phyloP scores from a whole-genome alignment of 2,888 invertebrate species.

The Exephanes ischioxanthus region DNA sequence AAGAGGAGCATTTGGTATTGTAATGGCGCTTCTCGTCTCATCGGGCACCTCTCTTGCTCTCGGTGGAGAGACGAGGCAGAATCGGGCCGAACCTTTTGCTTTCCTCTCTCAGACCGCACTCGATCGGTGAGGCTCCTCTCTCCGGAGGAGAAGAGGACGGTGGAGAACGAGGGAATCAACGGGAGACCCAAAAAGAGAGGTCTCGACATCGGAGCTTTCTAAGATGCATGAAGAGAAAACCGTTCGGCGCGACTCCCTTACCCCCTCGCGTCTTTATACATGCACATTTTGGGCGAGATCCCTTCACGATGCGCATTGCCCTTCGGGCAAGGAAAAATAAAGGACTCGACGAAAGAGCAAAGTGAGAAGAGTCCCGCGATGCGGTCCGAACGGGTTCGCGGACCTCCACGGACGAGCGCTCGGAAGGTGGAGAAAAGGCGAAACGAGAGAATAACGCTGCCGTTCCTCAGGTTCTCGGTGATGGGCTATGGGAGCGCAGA shows the following conservation, averaged over 20 bases:
- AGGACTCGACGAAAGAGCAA: neutral
- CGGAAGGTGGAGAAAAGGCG: conserved; percentile 55
- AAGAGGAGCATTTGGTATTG: conserved; percentile 78
- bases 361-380: conserved; percentile 32
- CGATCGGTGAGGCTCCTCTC: conserved; percentile 25
- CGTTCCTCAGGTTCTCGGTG: conserved; percentile 32
- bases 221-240: conserved; percentile 48
- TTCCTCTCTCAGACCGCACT: conserved; percentile 13
- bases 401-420: conserved; percentile 3
- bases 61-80: conserved; percentile 33
- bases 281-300: conserved; percentile 63
- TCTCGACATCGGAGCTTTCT: conserved; percentile 44
- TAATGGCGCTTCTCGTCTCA: conserved; percentile 75
- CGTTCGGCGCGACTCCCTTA: conserved; percentile 19
- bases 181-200: conserved; percentile 14
- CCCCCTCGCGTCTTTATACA: conserved; percentile 13
- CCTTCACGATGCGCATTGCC: conserved; percentile 42
- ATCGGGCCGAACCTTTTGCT: conserved; percentile 43
- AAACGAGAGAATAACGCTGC: conserved; percentile 52
- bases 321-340: conserved; percentile 45
- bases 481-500: conserved; percentile 6
- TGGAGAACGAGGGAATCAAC: conserved; percentile 15
- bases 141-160: conserved; percentile 16
- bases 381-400: conserved; percentile 1
- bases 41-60: conserved; percentile 60